These are phyloP conservation scores for Propithecus deckenii DNA, from an alignment of 2,797 vertebrate genomes.

Conservation along the genomic window DNA sequence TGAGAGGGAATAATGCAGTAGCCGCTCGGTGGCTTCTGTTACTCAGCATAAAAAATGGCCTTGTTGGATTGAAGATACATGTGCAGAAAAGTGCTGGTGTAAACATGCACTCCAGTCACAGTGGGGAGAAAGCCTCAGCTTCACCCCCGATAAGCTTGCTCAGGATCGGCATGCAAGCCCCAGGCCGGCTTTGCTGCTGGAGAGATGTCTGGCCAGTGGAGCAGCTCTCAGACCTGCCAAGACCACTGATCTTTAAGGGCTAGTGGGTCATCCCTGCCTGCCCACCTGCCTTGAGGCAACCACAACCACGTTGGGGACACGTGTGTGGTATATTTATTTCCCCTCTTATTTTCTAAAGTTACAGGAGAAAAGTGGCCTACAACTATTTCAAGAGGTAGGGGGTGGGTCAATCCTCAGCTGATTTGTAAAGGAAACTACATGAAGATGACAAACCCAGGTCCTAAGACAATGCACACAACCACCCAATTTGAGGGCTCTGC, in stretches of 20 bases:
- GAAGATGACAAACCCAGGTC: not conserved
- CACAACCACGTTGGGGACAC: not conserved
- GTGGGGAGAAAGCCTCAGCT: conserved; percentile 53
- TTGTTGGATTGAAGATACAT: conserved; percentile 67
- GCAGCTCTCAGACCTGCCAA: not conserved
- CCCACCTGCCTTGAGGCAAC: not conserved
- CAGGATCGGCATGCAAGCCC: conserved; percentile 40
- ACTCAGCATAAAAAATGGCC: conserved; percentile 66
- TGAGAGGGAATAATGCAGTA: not conserved
- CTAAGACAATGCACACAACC: not conserved
- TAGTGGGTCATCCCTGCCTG: not conserved
- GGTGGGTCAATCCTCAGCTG: not conserved
- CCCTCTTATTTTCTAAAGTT: conserved; percentile 9
- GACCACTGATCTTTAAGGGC: not conserved
- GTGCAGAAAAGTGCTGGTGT: conserved; percentile 81
- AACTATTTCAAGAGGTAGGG: conserved; percentile 39
- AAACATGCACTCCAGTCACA: conserved; percentile 79
- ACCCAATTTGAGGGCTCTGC: not conserved
- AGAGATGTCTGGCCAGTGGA: conserved; percentile 15
- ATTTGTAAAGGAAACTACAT: not conserved
- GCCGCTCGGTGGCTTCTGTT: conserved; percentile 45
- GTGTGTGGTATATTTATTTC: not conserved
- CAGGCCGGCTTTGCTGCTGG: conserved; percentile 32
- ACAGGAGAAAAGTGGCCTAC: conserved; percentile 24
- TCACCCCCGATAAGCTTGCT: conserved; percentile 30